Evolutionary conservation across 2,113 vertebrate species (phyloP).

Genomic region (Thalassarche chlororhynchos): DNA sequence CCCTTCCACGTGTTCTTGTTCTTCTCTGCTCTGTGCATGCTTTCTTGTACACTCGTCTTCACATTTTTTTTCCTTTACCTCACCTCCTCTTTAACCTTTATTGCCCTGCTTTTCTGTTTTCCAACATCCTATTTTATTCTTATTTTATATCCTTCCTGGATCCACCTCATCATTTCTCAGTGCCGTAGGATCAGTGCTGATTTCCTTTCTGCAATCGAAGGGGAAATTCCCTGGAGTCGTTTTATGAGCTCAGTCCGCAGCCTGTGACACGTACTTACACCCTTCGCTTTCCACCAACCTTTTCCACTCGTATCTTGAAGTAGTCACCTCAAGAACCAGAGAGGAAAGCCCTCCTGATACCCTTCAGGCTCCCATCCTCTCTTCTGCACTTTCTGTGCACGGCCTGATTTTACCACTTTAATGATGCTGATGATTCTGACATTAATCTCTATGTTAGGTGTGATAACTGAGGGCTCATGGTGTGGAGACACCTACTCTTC

Average conservation of each 20-base stretch:
- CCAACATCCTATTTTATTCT: background rate
- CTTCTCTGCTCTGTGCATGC: background rate
- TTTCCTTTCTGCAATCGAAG: background rate
- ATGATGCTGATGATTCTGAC: too few relatives aligned
- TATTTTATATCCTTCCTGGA: background rate
- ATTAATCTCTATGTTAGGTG: too few relatives aligned
- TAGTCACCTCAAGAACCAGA: accelerated
- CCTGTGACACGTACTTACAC: background rate
- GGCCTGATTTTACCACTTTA: too few relatives aligned
- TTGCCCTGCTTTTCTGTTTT: background rate
- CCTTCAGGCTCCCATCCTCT: too few relatives aligned
- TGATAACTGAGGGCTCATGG: background rate
- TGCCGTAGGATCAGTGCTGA: accelerated
- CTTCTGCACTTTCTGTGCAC: too few relatives aligned
- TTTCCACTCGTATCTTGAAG: background rate
- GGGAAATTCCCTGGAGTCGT: background rate
- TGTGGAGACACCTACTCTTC: background rate
- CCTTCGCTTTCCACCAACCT: background rate
- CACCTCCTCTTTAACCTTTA: background rate
- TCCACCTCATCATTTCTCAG: background rate
- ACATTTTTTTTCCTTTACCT: background rate
- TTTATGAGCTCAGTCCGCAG: background rate
- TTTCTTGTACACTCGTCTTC: background rate
- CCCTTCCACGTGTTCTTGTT: background rate
- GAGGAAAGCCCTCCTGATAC: too few relatives aligned